phyloP scores from a whole-genome alignment of 1,140 invertebrate genomes.

The Lanistes nyassanus region DNA sequence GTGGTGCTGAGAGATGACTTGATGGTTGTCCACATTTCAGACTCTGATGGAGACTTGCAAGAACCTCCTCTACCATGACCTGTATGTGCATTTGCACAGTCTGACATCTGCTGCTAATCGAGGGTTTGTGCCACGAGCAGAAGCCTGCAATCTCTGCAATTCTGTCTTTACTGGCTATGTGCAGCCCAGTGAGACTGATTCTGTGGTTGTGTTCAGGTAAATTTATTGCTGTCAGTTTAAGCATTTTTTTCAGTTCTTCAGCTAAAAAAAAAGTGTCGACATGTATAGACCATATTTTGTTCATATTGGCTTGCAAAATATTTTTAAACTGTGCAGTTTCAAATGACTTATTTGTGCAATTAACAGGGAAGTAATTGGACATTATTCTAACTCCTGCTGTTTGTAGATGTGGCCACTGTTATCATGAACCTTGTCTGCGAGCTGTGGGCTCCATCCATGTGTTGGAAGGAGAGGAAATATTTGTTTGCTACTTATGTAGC shows the following conservation, averaged over 20 bases:
- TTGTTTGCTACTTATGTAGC: slow-evolving; percentile 63
- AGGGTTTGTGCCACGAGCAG: slow-evolving; percentile 58
- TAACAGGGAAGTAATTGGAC: not conserved
- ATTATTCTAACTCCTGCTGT: not conserved
- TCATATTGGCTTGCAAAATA: too few species aligned
- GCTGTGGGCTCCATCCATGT: slow-evolving; percentile 56
- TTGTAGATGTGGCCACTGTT: slow-evolving; percentile 64
- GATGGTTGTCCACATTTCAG: slow-evolving; percentile 34
- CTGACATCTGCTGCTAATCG: slow-evolving; percentile 56
- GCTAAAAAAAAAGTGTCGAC: too few species aligned
- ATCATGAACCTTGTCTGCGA: slow-evolving; percentile 61
- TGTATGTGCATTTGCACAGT: slow-evolving; percentile 61
- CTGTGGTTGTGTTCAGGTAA: slow-evolving; percentile 64
- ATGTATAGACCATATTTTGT: too few species aligned
- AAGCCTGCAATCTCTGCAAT: slow-evolving; percentile 62
- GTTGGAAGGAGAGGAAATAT: slow-evolving; percentile 60
- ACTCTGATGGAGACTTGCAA: slow-evolving; percentile 66
- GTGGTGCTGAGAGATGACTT: not conserved
- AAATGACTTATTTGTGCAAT: too few species aligned
- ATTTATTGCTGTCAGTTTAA: not conserved
- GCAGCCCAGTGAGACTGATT: slow-evolving; percentile 39
- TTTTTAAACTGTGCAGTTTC: too few species aligned
- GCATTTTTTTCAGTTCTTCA: too few species aligned
- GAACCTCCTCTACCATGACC: slow-evolving; percentile 67
- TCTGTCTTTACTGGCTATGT: slow-evolving; percentile 46